Evolutionary conservation across 2,888 invertebrate genomes (phyloP).

Genomic region (Candidula unifasciata): DNA sequence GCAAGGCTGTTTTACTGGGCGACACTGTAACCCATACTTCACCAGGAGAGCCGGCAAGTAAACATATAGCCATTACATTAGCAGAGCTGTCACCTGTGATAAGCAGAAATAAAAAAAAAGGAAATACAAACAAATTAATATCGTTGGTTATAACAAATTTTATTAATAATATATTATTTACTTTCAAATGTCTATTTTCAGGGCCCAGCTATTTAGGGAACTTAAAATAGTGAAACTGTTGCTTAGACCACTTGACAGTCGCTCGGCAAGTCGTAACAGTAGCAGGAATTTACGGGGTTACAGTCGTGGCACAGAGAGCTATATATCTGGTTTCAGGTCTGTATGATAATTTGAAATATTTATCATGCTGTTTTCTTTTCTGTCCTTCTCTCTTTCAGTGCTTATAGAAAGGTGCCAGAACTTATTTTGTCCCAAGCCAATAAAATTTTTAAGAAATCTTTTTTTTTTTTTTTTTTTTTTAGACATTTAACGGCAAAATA

Average conservation of each 20-base stretch:
- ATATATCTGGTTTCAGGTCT: slow-evolving; percentile 70
- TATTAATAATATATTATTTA: too few relatives aligned
- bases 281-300: slow-evolving; percentile 74
- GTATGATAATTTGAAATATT: not conserved
- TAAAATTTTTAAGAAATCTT: too few relatives aligned
- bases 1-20: too few relatives aligned
- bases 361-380: not conserved
- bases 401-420: not conserved
- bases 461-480: too few relatives aligned
- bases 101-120: too few relatives aligned
- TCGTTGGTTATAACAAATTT: too few relatives aligned
- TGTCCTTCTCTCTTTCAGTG: not conserved
- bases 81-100: too few relatives aligned
- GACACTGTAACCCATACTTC: too few relatives aligned
- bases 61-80: too few relatives aligned
- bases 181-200: slow-evolving; percentile 52
- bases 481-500: too few relatives aligned
- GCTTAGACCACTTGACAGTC: slow-evolving; percentile 72
- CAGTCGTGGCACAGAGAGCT: slow-evolving; percentile 73
- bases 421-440: not conserved
- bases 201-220: slow-evolving; percentile 75
- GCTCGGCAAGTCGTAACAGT: slow-evolving; percentile 70
- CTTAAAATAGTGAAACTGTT: slow-evolving; percentile 77
- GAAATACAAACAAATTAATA: too few relatives aligned
- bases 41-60: too few relatives aligned